These are phyloP conservation scores for Dasyprocta punctata DNA, from an alignment of 2,113 vertebrate species.

Conservation along the genomic window DNA sequence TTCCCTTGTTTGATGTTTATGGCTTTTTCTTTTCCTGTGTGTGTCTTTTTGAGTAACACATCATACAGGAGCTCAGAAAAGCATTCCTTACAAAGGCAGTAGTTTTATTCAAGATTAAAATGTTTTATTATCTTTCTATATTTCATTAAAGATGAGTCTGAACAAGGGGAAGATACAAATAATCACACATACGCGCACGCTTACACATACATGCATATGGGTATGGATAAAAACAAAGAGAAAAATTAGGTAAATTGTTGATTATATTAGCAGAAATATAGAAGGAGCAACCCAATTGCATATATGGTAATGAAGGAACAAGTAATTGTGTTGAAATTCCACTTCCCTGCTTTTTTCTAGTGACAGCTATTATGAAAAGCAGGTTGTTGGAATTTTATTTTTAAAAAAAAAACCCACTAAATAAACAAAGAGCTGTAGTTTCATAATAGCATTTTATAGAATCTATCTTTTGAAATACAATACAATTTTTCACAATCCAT, in stretches of 20 bases:
- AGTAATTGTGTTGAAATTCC: conserved; percentile 17
- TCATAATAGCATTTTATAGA: conserved; percentile 62
- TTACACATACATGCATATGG: background rate
- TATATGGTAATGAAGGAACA: conserved; percentile 38
- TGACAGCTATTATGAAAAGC: conserved; percentile 52
- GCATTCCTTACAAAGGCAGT: background rate
- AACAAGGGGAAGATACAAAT: background rate
- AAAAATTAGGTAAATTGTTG: background rate
- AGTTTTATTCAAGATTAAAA: background rate
- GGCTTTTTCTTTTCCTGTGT: background rate
- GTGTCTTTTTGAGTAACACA: background rate
- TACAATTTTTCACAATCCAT: conserved; percentile 23
- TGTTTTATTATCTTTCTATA: background rate
- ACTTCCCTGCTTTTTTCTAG: background rate
- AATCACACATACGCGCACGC: background rate
- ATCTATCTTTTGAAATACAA: conserved; percentile 58
- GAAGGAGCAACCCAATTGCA: background rate
- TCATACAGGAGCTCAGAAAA: background rate
- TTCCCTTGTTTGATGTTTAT: background rate
- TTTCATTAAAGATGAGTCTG: background rate
- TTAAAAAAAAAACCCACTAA: background rate
- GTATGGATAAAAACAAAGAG: background rate
- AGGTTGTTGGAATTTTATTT: background rate
- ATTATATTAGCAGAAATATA: background rate
- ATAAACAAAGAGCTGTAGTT: conserved; percentile 51